These are phyloP conservation scores for Hydrozoanthus gracilis DNA, from an alignment of 92 coral and sea anemone species.

Conservation along the genomic window DNA sequence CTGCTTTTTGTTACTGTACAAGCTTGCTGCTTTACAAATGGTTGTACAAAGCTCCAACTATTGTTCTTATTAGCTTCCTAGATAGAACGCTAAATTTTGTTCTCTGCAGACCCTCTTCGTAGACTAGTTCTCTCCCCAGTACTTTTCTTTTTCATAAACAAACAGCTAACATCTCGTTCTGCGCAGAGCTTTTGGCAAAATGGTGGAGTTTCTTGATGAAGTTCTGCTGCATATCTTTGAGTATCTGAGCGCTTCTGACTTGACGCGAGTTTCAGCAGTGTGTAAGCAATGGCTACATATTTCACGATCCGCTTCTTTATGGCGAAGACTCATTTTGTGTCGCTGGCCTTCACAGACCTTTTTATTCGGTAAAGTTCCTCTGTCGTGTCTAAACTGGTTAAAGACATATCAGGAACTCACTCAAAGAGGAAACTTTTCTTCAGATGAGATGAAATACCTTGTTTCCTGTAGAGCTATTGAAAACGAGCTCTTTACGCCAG, in stretches of 20 bases:
- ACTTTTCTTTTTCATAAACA: slow-evolving; percentile 32
- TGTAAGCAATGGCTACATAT: slow-evolving; percentile 88
- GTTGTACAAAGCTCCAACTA: too few relatives aligned
- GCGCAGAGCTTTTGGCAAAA: slow-evolving; percentile 16
- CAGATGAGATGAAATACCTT: slow-evolving; percentile 95
- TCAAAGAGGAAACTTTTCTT: slow-evolving; percentile 81
- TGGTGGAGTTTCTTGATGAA: slow-evolving; percentile 87
- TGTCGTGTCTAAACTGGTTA: slow-evolving; percentile 78
- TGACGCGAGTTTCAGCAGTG: slow-evolving; percentile 70
- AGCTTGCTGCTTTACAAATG: too few relatives aligned
- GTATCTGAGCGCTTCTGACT: slow-evolving; percentile 75
- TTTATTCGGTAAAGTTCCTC: slow-evolving; percentile 77
- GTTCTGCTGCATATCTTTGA: slow-evolving; percentile 90
- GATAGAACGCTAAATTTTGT: slow-evolving; percentile 16
- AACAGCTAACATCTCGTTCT: neutral
- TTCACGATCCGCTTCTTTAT: slow-evolving; percentile 74
- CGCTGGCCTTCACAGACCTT: slow-evolving; percentile 95
- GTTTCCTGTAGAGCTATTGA: slow-evolving; percentile 87
- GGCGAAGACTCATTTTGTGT: slow-evolving; percentile 81
- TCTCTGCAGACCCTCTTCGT: neutral
- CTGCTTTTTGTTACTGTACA: too few relatives aligned
- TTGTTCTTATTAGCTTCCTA: too few relatives aligned
- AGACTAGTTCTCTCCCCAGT: slow-evolving; percentile 13
- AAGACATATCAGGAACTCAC: slow-evolving; percentile 85
- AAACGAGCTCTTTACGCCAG: slow-evolving; percentile 72